Conservation (phyloP, 2,113 vertebrate species). For the Nothobranchius furzeri region DNA sequence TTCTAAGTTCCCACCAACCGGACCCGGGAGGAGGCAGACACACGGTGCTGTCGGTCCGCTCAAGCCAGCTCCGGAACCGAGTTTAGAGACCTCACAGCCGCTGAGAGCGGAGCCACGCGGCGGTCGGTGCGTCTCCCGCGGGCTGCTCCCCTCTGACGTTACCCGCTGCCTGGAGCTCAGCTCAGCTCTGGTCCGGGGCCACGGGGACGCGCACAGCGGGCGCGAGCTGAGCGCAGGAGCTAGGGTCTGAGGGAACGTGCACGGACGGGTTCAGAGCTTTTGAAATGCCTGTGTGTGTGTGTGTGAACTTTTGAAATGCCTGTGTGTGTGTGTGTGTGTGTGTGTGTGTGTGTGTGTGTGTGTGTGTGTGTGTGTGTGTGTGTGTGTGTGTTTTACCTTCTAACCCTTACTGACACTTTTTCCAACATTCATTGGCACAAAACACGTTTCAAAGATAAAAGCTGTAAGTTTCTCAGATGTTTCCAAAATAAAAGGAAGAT, state of each 20-base stretch:
- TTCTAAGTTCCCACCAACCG: slow-evolving; percentile 21
- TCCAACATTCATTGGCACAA: too few relatives aligned
- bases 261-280: not conserved
- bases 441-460: too few relatives aligned
- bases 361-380: too few relatives aligned
- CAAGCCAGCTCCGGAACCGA: not conserved
- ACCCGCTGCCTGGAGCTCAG: not conserved
- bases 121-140: slow-evolving; percentile 1
- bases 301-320: too few relatives aligned
- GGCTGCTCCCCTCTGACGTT: slow-evolving; percentile 8
- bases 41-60: not conserved
- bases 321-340: too few relatives aligned
- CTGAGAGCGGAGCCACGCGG: slow-evolving; percentile 4
- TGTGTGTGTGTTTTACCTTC: too few relatives aligned
- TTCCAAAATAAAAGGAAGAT: too few relatives aligned
- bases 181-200: not conserved
- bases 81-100: not conserved
- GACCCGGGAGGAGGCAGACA: not conserved
- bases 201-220: slow-evolving; percentile 6
- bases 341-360: too few relatives aligned
- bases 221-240: not conserved
- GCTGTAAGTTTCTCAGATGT: too few relatives aligned
- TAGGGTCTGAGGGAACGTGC: slow-evolving; percentile 15
- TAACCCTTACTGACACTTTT: too few relatives aligned
- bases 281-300: too few relatives aligned